Conservation (phyloP, 2,888 invertebrate genomes). For the Lepas anatifera region DNA sequence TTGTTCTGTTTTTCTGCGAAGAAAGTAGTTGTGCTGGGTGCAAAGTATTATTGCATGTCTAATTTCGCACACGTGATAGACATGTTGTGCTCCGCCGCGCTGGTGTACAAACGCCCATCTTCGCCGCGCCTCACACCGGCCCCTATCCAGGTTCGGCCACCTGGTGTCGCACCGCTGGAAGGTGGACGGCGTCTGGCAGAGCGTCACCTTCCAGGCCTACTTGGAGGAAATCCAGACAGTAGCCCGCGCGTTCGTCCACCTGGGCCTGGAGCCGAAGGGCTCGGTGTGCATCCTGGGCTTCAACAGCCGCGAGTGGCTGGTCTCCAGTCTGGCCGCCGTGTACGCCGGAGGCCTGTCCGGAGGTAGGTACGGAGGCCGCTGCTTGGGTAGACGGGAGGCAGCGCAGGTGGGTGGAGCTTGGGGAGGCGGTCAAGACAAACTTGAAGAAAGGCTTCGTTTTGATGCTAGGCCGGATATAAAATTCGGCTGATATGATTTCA, state of each 20-base stretch:
- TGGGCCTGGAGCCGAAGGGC: constrained; percentile 65
- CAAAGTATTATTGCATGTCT: too few relatives aligned
- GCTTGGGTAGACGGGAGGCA: constrained; percentile 47
- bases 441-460: too few relatives aligned
- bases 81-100: too few relatives aligned
- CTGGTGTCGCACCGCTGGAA: constrained; percentile 50
- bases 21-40: too few relatives aligned
- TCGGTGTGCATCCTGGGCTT: constrained; percentile 82
- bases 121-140: too few relatives aligned
- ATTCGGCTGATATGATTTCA: too few relatives aligned
- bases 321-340: constrained; percentile 71
- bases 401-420: background rate
- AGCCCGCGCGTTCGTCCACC: constrained; percentile 73
- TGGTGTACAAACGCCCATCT: too few relatives aligned
- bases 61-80: too few relatives aligned
- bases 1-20: too few relatives aligned
- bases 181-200: constrained; percentile 32
- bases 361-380: constrained; percentile 40
- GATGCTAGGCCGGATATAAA: too few relatives aligned
- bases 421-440: background rate
- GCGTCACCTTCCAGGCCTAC: constrained; percentile 50
- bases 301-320: constrained; percentile 82
- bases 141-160: constrained; percentile 18
- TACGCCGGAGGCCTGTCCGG: constrained; percentile 55
- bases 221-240: constrained; percentile 55